Percentiles rank a stretch among this genome's conserved stretches.
Evolutionary conservation across 2,888 invertebrate genomes (phyloP).

Genomic region (Pimpla rufipes): DNA sequence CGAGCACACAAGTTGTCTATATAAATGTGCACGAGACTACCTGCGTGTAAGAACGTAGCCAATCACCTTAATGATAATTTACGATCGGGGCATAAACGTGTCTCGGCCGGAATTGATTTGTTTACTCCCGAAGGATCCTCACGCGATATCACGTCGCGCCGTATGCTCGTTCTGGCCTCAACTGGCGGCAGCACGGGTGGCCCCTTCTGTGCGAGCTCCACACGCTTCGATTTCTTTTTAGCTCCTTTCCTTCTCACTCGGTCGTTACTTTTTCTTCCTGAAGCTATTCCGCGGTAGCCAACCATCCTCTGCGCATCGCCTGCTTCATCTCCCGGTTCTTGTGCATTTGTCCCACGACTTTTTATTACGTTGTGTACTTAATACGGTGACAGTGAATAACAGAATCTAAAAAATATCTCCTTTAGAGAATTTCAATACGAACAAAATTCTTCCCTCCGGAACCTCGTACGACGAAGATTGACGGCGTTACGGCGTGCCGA

Average conservation of each 20-base stretch:
- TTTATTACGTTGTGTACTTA: not conserved
- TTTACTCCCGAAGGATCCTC: conserved; percentile 81
- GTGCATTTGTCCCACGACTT: not conserved
- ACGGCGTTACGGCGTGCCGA: no score
- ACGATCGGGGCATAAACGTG: conserved; percentile 81
- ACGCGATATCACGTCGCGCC: conserved; percentile 73
- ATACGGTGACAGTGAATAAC: no score
- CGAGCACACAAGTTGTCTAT: conserved; percentile 45
- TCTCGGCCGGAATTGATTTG: conserved; percentile 82
- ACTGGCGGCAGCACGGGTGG: conserved; percentile 70
- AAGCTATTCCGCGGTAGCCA: conserved; percentile 14
- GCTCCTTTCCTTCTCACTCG: conserved; percentile 41
- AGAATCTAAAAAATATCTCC: no score
- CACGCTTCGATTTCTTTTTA: conserved; percentile 43
- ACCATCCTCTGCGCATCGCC: conserved; percentile 33
- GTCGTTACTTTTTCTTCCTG: conserved; percentile 34
- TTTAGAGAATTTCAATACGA: no score
- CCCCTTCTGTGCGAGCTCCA: conserved; percentile 45
- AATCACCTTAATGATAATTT: conserved; percentile 85
- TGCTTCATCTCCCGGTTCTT: conserved; percentile 22
- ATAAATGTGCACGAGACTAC: conserved; percentile 52
- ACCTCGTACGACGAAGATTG: no score
- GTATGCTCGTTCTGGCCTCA: conserved; percentile 38
- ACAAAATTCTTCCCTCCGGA: no score
- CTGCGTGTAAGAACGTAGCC: conserved; percentile 76